Conservation (phyloP, 1,140 invertebrate species). For the Stratiolaelaps scimitus region DNA sequence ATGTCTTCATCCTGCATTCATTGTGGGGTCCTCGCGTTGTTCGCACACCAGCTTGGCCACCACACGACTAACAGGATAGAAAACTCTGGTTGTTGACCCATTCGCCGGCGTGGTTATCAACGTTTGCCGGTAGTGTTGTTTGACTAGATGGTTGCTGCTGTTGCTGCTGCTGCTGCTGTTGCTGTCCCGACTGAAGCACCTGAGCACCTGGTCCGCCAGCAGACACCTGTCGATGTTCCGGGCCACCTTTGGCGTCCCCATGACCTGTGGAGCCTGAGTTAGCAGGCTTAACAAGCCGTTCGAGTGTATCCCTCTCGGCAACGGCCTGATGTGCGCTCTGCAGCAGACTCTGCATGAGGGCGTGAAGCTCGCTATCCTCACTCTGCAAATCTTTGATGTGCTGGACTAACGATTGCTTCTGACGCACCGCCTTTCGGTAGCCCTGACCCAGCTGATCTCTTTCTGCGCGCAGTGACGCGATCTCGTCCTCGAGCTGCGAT, state of each 20-base stretch:
- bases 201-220: too few relatives aligned
- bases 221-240: too few relatives aligned
- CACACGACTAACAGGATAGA: constrained; percentile 4
- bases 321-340: constrained; percentile 26
- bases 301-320: constrained; percentile 19
- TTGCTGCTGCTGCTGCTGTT: not conserved
- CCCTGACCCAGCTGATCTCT: not conserved
- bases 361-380: constrained; percentile 26
- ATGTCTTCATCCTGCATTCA: too few relatives aligned
- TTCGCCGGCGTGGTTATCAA: not conserved
- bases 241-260: too few relatives aligned
- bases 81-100: constrained; percentile 24
- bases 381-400: constrained; percentile 16
- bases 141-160: not conserved
- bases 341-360: constrained; percentile 17
- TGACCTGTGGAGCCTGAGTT: not conserved
- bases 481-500: not conserved
- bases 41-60: too few relatives aligned
- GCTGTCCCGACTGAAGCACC: not conserved
- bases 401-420: constrained; percentile 14
- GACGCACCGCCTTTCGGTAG: constrained; percentile 20
- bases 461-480: constrained; percentile 7
- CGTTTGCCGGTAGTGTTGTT: not conserved
- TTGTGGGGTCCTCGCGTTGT: too few relatives aligned
- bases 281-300: constrained; percentile 8